Evolutionary conservation across 2,113 vertebrate species (phyloP), one percentile per base, ranked within the genome.

Genomic region (Clarias magur): DNA sequence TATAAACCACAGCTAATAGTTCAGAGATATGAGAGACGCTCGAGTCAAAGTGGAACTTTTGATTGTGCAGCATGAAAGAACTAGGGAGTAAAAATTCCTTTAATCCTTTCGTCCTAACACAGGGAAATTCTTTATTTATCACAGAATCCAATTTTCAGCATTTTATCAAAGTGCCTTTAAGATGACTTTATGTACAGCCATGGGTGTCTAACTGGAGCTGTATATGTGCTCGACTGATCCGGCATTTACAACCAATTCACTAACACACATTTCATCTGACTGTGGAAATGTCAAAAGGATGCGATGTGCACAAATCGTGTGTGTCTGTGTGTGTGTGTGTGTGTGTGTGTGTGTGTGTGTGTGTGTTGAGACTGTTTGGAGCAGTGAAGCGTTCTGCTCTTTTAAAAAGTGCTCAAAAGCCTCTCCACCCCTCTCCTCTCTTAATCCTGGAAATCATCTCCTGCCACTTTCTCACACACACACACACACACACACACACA

Each of bases 311-410:
- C 78, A 60, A 23, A 80, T 34, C n/a, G 75, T 56, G 75, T 79
- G 75, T n/a, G 42, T 76, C 48, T 78, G 75, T 78, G 75, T n/a
- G 42, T 76, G 73, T 78, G 75, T 78, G 75, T 79, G n/a, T 79
- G 73, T 76, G 42, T 76, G 42, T 53, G 42, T 17, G 30, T 7
- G 30, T 19, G 30, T 8, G 0, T 53, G 38, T 4, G 27, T 8
- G 30, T 7, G 48, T 8, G 73, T n/a, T 38, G 10, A 63, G 42
- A 72, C 56, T 54, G 42, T 83, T 87, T 83, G 72, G 72, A 60
- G 83, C 86, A 83, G 72, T 79, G 72, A 84, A 38, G 86, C 4
- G 12, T 73, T 82, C 38, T 42, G 30, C n/a, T 81, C 27, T 65
- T 65, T 82, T 82, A 82, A 48, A 19, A 48, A 23, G n/a, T 30